Conservation (phyloP, 1,140 invertebrate species). For the Penaeus japonicus region DNA sequence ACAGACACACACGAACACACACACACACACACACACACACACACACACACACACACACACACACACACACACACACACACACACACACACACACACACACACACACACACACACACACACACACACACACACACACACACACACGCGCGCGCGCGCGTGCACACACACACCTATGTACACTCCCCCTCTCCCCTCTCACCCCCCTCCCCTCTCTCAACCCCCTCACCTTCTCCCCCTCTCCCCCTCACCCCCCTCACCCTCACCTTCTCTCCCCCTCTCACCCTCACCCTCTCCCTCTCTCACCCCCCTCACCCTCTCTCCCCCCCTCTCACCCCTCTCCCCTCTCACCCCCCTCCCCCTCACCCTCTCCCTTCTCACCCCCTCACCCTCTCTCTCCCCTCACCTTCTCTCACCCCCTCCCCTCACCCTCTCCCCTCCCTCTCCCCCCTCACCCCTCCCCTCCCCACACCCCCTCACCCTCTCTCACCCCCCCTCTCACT, state of each 20-base stretch:
- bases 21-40: too few relatives aligned
- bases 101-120: slow-evolving; percentile 15
- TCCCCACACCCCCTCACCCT: background rate
- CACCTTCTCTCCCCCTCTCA: too few relatives aligned
- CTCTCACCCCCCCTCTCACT: background rate
- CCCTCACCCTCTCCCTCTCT: background rate
- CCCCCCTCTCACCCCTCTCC: background rate
- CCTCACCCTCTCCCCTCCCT: background rate
- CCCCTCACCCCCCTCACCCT: background rate
- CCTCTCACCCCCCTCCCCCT: background rate
- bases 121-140: background rate
- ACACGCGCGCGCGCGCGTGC: background rate
- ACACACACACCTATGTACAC: background rate
- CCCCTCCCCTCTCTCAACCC: background rate
- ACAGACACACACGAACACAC: too few relatives aligned
- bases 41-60: too few relatives aligned
- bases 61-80: too few relatives aligned
- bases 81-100: too few relatives aligned
- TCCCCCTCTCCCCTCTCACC: background rate
- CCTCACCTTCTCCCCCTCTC: too few relatives aligned
- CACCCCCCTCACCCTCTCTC: background rate
- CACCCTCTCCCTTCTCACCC: background rate
- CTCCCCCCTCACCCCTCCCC: background rate
- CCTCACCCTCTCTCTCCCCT: background rate
- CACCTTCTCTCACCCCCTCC: background rate